Evolutionary conservation across 1,140 invertebrate genomes (phyloP), one percentile per base, ranked within the genome.

Genomic region (Nomia melanderi): DNA sequence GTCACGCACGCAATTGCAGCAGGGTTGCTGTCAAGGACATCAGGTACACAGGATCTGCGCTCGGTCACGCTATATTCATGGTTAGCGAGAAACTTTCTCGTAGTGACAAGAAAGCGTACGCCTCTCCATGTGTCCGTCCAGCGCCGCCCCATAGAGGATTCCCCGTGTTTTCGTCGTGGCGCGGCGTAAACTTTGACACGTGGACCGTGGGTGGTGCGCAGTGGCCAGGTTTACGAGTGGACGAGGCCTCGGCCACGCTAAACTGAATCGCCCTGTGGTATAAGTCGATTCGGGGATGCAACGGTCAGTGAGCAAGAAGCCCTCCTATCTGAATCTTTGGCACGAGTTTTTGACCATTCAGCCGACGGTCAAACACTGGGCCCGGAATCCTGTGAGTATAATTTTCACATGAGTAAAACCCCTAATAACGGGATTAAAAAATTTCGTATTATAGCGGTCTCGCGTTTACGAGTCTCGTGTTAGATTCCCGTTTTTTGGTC

Each of bases 271-370:
- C n/a, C 14, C 65, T 29, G 44, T 64, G 41, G 14, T n/a, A 20
- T 7, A 62, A 39, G 39, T 20, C 70, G 65, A 44, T 31, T 0
- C n/a, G 71, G 84, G 79, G 78, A 88, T 89, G 88, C 67, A 65
- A 53, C 86, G 77, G 74, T 54, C 85, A 82, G 78, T 71, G 47
- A 73, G 62, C 17, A 82, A 86, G 11, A 83, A 65, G 9, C 62
- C 78, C 36, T 86, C 83, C 54, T 87, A 90, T 80, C 66, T 84
- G 29, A 82, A 78, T n/a, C 85, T 89, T 75, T 90, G 89, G 88
- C 88, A 84, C 53, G 87, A 90, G 74, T 90, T 90, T 62, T 66
- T 82, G 17, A 78, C 65, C 23, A 82, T 80, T 31, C 77, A 84
- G 50, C 66, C 81, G 17, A 63, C 74, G n/a, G 67, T 70, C 54